Evolutionary conservation across 2,113 vertebrate genomes (phyloP).

Genomic region (Chaetodon auriga): DNA sequence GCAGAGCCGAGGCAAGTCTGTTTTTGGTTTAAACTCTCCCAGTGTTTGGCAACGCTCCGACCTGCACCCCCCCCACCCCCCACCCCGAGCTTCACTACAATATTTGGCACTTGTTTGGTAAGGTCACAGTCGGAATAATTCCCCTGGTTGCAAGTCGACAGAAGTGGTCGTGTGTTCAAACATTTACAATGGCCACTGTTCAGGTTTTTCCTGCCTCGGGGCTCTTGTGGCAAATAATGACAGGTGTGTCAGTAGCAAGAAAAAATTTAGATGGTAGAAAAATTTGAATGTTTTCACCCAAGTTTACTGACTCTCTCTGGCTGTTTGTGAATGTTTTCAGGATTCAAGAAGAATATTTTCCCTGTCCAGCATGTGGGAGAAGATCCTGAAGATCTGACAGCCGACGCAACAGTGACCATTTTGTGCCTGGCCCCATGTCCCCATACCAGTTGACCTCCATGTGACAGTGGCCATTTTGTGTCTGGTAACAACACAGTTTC

Average conservation of each 20-base stretch:
- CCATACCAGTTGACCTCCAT: constrained; percentile 59
- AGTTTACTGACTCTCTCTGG: background rate
- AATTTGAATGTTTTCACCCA: background rate
- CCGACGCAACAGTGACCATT: constrained; percentile 32
- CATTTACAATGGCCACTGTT: no score
- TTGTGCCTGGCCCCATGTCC: constrained; percentile 27
- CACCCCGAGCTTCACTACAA: background rate
- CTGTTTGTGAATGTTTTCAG: background rate
- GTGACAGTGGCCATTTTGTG: constrained; percentile 56
- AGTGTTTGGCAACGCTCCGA: no score
- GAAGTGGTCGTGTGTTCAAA: background rate
- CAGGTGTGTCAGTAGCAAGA: background rate
- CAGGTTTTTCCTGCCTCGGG: no score
- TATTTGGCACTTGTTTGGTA: background rate
- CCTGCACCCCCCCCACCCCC: no score
- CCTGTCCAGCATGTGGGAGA: background rate
- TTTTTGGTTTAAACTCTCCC: no score
- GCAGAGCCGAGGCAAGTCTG: no score
- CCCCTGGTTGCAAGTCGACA: background rate
- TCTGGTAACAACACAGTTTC: constrained; percentile 41
- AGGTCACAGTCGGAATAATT: background rate
- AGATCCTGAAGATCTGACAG: constrained; percentile 25
- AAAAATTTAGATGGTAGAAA: background rate
- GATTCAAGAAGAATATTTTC: background rate
- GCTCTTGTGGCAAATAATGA: background rate